Evolutionary conservation across 1,140 invertebrate genomes (phyloP).

Genomic region (Caenorhabditis tropicalis): DNA sequence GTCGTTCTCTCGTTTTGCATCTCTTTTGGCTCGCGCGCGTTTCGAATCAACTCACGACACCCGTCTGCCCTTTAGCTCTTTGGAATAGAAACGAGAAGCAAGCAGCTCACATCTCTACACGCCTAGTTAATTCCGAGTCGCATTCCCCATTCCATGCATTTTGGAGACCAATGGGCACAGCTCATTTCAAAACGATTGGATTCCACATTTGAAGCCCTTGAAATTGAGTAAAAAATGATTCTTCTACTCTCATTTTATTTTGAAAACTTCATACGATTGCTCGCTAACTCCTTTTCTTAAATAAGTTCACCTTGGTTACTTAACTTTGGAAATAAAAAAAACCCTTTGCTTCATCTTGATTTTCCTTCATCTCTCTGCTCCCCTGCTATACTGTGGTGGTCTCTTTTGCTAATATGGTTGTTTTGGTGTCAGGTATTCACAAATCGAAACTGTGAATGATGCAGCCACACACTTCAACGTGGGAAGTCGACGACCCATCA

Average conservation of each 20-base stretch:
- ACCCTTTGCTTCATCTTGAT: background rate
- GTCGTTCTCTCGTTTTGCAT: background rate
- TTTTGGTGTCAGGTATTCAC: background rate
- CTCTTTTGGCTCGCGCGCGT: conserved; percentile 14
- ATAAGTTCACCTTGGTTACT: too few relatives aligned
- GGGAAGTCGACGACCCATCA: background rate
- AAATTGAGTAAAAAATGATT: too few relatives aligned
- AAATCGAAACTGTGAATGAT: too few relatives aligned
- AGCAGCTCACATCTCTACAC: conserved; percentile 36
- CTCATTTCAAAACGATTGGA: background rate
- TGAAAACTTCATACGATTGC: too few relatives aligned
- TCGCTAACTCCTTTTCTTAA: too few relatives aligned
- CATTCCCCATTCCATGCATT: conserved; percentile 38
- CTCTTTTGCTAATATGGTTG: background rate
- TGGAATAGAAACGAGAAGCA: background rate
- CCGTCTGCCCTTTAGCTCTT: conserved; percentile 39
- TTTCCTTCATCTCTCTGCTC: background rate
- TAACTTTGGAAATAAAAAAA: too few relatives aligned
- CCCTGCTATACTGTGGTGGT: background rate
- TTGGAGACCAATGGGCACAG: background rate
- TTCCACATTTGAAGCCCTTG: background rate
- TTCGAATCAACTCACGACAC: conserved; percentile 19
- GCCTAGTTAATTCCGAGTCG: conserved; percentile 31
- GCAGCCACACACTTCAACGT: background rate
- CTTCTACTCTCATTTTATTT: too few relatives aligned